Evolutionary conservation across 2,113 vertebrate genomes (phyloP).

Genomic region (Meriones unguiculatus): DNA sequence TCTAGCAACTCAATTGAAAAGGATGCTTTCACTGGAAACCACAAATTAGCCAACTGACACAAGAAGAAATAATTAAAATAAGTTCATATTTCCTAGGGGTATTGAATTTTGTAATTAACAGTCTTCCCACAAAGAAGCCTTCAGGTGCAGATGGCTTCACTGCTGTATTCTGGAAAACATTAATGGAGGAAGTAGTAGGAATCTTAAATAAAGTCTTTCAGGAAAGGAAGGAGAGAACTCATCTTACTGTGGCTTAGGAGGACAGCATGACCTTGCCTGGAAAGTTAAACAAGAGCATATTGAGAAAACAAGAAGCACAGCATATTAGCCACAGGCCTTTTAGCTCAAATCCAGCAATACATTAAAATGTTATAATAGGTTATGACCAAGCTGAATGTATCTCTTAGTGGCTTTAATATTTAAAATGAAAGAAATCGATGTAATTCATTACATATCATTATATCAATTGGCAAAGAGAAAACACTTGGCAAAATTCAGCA

Average conservation of each 20-base stretch:
- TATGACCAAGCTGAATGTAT: neutral
- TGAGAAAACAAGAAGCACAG: constrained; percentile 2
- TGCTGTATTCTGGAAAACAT: constrained; percentile 47
- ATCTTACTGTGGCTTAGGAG: constrained; percentile 12
- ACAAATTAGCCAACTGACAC: neutral
- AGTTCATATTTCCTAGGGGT: constrained; percentile 8
- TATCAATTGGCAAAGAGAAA: neutral
- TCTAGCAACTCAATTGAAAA: neutral
- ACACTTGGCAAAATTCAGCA: neutral
- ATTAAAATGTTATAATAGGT: neutral
- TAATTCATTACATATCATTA: neutral
- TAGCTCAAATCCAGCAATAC: neutral
- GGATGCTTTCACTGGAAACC: constrained; percentile 4
- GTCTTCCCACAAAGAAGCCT: constrained; percentile 24
- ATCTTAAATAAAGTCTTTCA: constrained; percentile 4
- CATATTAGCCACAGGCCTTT: neutral
- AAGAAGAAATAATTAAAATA: constrained; percentile 41
- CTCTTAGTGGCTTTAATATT: neutral
- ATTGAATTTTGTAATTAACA: constrained; percentile 48
- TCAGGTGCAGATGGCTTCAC: constrained; percentile 43
- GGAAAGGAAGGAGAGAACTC: constrained; percentile 44
- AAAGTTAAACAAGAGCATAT: neutral
- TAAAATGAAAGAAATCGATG: neutral
- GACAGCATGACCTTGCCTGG: neutral
- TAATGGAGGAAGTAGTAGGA: neutral